Conservation (phyloP, 2,797 vertebrate species). For the Danio kyathit region DNA sequence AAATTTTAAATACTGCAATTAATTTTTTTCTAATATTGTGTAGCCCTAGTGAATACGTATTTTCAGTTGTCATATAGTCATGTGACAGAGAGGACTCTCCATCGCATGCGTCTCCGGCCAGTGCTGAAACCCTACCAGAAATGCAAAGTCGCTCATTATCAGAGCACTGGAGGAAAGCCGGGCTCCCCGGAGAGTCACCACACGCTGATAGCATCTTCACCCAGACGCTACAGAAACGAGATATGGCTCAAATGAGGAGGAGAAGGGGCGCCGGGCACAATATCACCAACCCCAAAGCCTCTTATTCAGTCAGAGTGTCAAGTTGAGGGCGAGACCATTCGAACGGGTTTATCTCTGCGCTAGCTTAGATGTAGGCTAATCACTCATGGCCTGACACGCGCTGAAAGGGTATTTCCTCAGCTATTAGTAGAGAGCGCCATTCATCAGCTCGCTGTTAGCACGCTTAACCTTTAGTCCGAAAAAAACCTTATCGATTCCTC, state of each 20-base stretch:
- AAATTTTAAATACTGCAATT: too few relatives aligned
- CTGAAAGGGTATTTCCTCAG: conserved; percentile 71
- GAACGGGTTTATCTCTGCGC: conserved; percentile 56
- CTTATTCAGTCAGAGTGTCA: conserved; percentile 52
- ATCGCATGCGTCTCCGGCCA: conserved; percentile 25
- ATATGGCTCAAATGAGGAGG: conserved; percentile 42
- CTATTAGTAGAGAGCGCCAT: conserved; percentile 67
- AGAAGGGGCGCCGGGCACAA: conserved; percentile 3
- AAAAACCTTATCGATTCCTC: conserved; percentile 69
- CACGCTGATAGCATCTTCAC: conserved; percentile 54
- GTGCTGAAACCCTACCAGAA: conserved; percentile 38
- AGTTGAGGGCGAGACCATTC: conserved; percentile 52
- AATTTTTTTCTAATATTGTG: too few relatives aligned
- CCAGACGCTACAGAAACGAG: conserved; percentile 53
- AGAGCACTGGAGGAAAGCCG: conserved; percentile 53
- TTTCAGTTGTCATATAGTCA: conserved; percentile 43
- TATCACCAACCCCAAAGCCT: conserved; percentile 33
- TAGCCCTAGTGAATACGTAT: too few relatives aligned
- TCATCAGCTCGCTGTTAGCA: conserved; percentile 68
- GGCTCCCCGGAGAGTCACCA: conserved; percentile 49
- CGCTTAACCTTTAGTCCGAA: conserved; percentile 73
- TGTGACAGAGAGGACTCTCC: conserved; percentile 34
- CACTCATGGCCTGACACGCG: conserved; percentile 58
- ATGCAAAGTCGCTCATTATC: conserved; percentile 65
- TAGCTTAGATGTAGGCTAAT: conserved; percentile 60